Evolutionary conservation across 2,888 invertebrate genomes (phyloP).

Genomic region (Spialia ferax): DNA sequence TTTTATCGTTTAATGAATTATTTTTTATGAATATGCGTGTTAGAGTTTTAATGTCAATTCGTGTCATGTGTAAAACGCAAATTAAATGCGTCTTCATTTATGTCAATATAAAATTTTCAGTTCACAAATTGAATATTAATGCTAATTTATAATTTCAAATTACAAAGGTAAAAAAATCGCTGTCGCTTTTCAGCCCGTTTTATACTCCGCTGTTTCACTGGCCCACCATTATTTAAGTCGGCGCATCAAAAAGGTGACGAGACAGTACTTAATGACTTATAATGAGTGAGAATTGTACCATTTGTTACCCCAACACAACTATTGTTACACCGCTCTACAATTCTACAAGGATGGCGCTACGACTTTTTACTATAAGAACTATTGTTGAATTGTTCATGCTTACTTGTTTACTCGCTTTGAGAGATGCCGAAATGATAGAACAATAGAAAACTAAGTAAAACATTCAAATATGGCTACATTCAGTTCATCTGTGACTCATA

Average conservation of each 20-base stretch:
- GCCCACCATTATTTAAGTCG: constrained; percentile 59
- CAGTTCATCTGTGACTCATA: constrained; percentile 17
- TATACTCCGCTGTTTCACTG: constrained; percentile 46
- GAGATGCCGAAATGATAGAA: constrained; percentile 27
- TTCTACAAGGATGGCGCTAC: constrained; percentile 53
- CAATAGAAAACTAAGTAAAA: neutral
- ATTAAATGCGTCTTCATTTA: too few relatives aligned
- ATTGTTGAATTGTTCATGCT: constrained; percentile 30
- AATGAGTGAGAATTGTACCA: constrained; percentile 77
- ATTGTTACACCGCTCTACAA: constrained; percentile 25
- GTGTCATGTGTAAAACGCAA: too few relatives aligned
- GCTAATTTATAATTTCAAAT: too few relatives aligned
- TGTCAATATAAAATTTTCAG: too few relatives aligned
- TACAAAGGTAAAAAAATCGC: too few relatives aligned
- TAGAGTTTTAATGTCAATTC: too few relatives aligned
- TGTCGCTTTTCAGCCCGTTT: constrained; percentile 11
- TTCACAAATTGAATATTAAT: too few relatives aligned
- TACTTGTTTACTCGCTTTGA: constrained; percentile 25
- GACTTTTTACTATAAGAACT: constrained; percentile 30
- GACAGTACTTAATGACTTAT: constrained; percentile 78
- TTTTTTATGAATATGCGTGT: too few relatives aligned
- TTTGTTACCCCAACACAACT: constrained; percentile 43
- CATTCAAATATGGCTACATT: neutral
- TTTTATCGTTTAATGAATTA: too few relatives aligned
- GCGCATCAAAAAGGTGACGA: constrained; percentile 72